Percentiles rank a stretch among this genome's conserved stretches.
These are phyloP conservation scores for Thermophis baileyi DNA, from an alignment of 2,113 vertebrate species.

Conservation along the genomic window DNA sequence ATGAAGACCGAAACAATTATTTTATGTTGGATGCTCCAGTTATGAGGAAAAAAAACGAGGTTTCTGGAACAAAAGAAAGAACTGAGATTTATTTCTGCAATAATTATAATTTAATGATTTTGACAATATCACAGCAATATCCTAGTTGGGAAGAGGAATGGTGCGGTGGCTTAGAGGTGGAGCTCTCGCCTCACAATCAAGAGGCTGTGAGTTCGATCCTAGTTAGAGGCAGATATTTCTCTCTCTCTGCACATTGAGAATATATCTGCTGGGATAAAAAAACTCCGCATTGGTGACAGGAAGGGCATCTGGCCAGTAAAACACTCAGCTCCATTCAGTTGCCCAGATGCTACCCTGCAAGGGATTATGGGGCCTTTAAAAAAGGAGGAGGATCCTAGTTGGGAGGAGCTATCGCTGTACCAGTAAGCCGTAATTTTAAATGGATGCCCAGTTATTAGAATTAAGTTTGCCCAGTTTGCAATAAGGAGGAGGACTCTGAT, in stretches of 20 bases:
- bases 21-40: not conserved
- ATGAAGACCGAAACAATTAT: not conserved
- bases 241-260: too few relatives aligned
- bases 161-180: too few relatives aligned
- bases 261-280: too few relatives aligned
- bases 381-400: not conserved
- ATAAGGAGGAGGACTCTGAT: not conserved
- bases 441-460: not conserved
- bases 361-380: too few relatives aligned
- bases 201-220: too few relatives aligned
- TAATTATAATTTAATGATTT: not conserved
- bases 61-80: not conserved
- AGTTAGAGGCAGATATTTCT: too few relatives aligned
- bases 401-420: accelerated
- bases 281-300: too few relatives aligned
- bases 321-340: too few relatives aligned
- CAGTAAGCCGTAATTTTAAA: not conserved
- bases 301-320: too few relatives aligned
- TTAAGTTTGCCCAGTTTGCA: not conserved
- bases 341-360: too few relatives aligned
- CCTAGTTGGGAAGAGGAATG: too few relatives aligned
- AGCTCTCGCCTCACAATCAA: too few relatives aligned
- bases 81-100: not conserved
- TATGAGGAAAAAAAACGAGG: not conserved
- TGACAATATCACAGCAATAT: not conserved